Percentiles rank a stretch among this genome's conserved stretches.
Evolutionary conservation across 1,140 invertebrate species (phyloP).

Genomic region (Stegodyphus mimosarum): DNA sequence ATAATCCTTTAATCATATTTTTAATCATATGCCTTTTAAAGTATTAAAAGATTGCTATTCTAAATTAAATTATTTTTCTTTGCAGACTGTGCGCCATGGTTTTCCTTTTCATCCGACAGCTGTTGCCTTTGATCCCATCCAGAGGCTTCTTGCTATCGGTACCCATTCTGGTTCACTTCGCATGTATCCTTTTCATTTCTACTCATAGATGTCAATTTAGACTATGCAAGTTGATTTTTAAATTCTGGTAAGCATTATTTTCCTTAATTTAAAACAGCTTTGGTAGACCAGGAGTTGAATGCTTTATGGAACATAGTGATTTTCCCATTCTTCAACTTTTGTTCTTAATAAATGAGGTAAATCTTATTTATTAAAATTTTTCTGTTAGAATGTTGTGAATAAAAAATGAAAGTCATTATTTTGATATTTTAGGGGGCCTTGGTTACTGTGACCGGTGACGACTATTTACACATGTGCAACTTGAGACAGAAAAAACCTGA

Average conservation of each 20-base stretch:
- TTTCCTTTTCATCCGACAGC: conserved; percentile 98
- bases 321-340: conserved; percentile 87
- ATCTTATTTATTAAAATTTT: conserved; percentile 10
- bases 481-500: conserved; percentile 81
- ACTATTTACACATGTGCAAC: conserved; percentile 96
- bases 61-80: conserved; percentile 63
- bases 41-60: neutral
- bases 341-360: conserved; percentile 92
- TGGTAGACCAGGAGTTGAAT: conserved; percentile 93
- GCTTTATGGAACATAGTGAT: conserved; percentile 84
- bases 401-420: conserved; percentile 1
- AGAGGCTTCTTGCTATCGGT: conserved; percentile 95
- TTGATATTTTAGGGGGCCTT: conserved; percentile 78
- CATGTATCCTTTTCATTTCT: conserved; percentile 85
- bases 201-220: neutral
- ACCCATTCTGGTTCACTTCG: conserved; percentile 94
- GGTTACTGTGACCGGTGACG: conserved; percentile 93
- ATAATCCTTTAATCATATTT: neutral
- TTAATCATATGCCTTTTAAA: neutral
- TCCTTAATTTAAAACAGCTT: conserved; percentile 74
- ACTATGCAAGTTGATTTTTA: neutral
- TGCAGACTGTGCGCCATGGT: conserved; percentile 96
- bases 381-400: too few relatives aligned
- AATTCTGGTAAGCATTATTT: neutral
- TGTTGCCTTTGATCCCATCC: conserved; percentile 97